Base-by-base conservation (phyloP, 2,888 invertebrate genomes). In the Desoria tigrina region DNA sequence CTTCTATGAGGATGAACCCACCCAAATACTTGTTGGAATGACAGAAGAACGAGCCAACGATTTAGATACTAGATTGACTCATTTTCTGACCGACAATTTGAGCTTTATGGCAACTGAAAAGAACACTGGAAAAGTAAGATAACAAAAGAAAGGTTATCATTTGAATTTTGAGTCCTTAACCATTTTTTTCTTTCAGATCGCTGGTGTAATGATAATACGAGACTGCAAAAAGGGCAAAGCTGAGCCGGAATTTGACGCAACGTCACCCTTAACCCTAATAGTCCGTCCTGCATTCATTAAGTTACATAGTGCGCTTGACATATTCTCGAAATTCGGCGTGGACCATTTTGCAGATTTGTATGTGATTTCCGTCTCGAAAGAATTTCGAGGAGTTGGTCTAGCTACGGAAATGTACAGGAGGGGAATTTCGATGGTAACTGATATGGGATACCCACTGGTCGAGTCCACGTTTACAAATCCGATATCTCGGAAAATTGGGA, bases 1-100 rank as follows among this genome's bases (percentile, higher is more conserved):
- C 42, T 69, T 61, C 27, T 64, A 59, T n/a, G 24, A 1, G 7
- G 69, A 69, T 42, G 69, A 69, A 16, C 69, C 69, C 4, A 61
- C 63, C 18, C 55, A 66, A 9, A 18, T 56, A 16, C 54, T 55
- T 0, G 32, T 58, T 21, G 66, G 66, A 7, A 42, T 61, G 21
- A 56, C 63, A 1, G 28, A 49, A 26, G 69, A 69, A 21, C 28
- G 69, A 11, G 21, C 14, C 0, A 42, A 26, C 2, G 69, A 66
- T 45, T 45, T 61, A 26, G 64, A 61, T 24, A 23, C 49, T 23
- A 55, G 27, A 27, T 2, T 58, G 32, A 11, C 6, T 11, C 11
- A 32, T 32, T 32, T 61, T 6, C n/a, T 68, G 23, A 21, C 23
- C 6, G 55, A 55, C 4, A 32, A 21, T 23, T 16, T 57, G 4